These are phyloP conservation scores for Darevskia mixta DNA, from an alignment of 2,797 vertebrate genomes.

Conservation along the genomic window DNA sequence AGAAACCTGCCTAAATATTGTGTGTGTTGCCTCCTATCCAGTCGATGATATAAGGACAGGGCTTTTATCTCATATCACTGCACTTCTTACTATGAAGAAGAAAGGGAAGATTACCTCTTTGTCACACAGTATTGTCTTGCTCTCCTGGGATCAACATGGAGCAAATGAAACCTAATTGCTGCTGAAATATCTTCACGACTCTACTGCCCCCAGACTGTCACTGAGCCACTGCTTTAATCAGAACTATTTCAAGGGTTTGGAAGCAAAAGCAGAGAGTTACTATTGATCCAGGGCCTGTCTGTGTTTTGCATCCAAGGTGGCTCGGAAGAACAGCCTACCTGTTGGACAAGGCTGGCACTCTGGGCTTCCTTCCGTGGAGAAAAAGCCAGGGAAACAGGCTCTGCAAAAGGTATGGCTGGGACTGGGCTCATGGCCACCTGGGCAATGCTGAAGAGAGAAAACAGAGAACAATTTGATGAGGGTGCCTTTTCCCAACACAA, in stretches of 20 bases:
- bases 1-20: too few species aligned
- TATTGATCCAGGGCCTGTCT: neutral
- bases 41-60: neutral
- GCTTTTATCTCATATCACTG: neutral
- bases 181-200: neutral
- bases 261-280: neutral
- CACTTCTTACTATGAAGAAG: neutral
- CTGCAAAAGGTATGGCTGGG: conserved; percentile 73
- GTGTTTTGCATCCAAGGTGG: neutral
- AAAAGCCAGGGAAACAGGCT: conserved; percentile 77
- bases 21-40: neutral
- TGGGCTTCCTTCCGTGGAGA: conserved; percentile 72
- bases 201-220: too few species aligned
- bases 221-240: neutral
- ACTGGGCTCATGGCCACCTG: conserved; percentile 81
- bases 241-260: neutral
- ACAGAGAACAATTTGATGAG: neutral
- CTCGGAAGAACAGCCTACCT: conserved; percentile 73
- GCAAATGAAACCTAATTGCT: neutral
- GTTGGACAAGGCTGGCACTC: conserved; percentile 82
- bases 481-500: too few species aligned
- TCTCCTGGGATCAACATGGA: neutral
- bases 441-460: conserved; percentile 70
- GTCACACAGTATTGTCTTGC: neutral
- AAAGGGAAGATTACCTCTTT: neutral